phyloP scores from a whole-genome alignment of 2,797 vertebrate species.

The Sebastes vulpes region DNA sequence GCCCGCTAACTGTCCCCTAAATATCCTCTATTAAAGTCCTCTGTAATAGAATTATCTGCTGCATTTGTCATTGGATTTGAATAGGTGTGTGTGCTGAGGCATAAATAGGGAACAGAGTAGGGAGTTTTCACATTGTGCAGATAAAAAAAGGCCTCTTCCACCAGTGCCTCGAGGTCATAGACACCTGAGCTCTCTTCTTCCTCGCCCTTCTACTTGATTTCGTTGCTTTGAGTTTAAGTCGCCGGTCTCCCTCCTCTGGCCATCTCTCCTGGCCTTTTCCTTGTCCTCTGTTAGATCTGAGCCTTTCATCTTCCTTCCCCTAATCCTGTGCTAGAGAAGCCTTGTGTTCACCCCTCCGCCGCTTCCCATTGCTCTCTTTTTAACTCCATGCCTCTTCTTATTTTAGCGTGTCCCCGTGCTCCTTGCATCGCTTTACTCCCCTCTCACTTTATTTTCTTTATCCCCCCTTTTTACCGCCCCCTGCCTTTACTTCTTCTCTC shows the following conservation, averaged over 20 bases:
- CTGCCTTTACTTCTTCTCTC: slow-evolving; percentile 13
- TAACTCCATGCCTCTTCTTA: slow-evolving; percentile 60
- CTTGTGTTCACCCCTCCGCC: slow-evolving; percentile 53
- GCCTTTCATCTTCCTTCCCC: slow-evolving; percentile 74
- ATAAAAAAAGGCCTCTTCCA: slow-evolving; percentile 34
- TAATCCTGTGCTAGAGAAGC: slow-evolving; percentile 77
- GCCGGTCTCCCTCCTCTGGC: slow-evolving; percentile 49
- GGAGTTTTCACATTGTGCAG: slow-evolving; percentile 39
- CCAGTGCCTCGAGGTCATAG: slow-evolving; percentile 46
- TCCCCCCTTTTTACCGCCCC: slow-evolving; percentile 34
- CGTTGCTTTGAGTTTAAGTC: slow-evolving; percentile 55
- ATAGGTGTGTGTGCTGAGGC: slow-evolving; percentile 59
- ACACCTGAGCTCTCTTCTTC: slow-evolving; percentile 56
- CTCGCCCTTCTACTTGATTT: slow-evolving; percentile 51
- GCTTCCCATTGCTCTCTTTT: slow-evolving; percentile 65
- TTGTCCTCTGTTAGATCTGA: slow-evolving; percentile 70
- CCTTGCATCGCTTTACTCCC: slow-evolving; percentile 29
- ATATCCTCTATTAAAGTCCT: slow-evolving; percentile 74
- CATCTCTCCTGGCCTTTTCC: slow-evolving; percentile 51
- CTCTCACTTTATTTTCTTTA: slow-evolving; percentile 25
- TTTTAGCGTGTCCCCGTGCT: slow-evolving; percentile 63
- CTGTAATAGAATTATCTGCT: slow-evolving; percentile 74
- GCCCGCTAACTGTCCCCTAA: slow-evolving; percentile 73
- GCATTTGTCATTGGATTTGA: slow-evolving; percentile 66
- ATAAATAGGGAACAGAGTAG: slow-evolving; percentile 34